Percentiles rank a stretch among this genome's conserved stretches.
Evolutionary conservation across 2,888 invertebrate species (phyloP).

Genomic region (Aphidoletes aphidimyza): DNA sequence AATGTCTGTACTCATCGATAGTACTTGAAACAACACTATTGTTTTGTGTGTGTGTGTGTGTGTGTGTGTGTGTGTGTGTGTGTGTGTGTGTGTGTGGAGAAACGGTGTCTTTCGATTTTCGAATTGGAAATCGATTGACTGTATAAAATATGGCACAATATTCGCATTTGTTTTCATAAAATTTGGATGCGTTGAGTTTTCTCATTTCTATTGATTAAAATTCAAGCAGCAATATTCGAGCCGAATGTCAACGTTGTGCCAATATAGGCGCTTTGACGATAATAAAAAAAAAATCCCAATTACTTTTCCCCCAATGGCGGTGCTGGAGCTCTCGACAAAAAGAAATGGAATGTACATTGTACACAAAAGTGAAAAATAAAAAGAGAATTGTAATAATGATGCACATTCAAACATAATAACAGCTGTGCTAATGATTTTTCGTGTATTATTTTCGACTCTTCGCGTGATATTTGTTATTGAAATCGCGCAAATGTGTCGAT

Average conservation of each 20-base stretch:
- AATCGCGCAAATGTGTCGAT: slow-evolving; percentile 13
- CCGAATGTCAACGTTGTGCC: background rate
- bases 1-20: too few relatives aligned
- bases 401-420: slow-evolving; percentile 26
- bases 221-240: background rate
- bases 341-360: background rate
- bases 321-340: background rate
- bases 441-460: slow-evolving; percentile 7
- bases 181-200: background rate
- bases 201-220: background rate
- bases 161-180: background rate
- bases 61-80: too few relatives aligned
- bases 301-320: background rate
- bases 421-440: slow-evolving; percentile 41
- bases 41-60: too few relatives aligned
- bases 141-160: slow-evolving; percentile 30
- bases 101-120: background rate
- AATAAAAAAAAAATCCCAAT: too few relatives aligned
- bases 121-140: slow-evolving; percentile 32
- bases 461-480: slow-evolving; percentile 9
- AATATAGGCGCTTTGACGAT: background rate
- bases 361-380: background rate
- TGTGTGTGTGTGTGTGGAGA: too few relatives aligned
- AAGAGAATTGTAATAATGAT: slow-evolving; percentile 8
- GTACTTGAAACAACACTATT: too few relatives aligned